phyloP scores from a whole-genome alignment of 2,797 vertebrate genomes.

The Nothura maculosa region DNA sequence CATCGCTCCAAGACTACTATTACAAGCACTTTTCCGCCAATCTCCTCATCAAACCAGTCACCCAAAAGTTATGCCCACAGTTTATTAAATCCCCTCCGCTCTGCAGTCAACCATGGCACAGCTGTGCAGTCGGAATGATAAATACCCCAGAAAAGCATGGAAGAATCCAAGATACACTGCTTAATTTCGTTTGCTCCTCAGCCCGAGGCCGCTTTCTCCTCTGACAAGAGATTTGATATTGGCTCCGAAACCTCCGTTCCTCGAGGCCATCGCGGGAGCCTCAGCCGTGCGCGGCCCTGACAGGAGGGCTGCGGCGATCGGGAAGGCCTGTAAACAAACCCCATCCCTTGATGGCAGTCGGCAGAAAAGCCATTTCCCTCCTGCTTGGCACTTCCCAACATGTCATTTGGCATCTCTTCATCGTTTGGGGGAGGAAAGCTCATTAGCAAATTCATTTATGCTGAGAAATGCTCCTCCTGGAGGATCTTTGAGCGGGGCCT shows the following conservation, averaged over 20 bases:
- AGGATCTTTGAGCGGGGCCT: background rate
- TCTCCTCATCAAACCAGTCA: conserved; percentile 34
- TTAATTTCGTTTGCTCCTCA: conserved; percentile 65
- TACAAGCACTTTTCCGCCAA: background rate
- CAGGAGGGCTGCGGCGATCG: background rate
- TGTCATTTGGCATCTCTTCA: conserved; percentile 31
- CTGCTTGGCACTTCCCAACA: conserved; percentile 34
- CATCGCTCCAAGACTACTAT: background rate
- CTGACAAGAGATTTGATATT: conserved; percentile 37
- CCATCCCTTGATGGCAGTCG: background rate
- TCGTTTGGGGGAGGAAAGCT: background rate
- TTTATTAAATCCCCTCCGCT: conserved; percentile 37
- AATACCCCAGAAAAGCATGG: conserved; percentile 40
- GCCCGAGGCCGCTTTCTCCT: conserved; percentile 37
- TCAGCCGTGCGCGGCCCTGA: background rate
- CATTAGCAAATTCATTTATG: conserved; percentile 43
- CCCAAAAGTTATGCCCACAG: background rate
- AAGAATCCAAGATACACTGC: conserved; percentile 37
- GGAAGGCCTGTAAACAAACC: conserved; percentile 20
- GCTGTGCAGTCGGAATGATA: conserved; percentile 38
- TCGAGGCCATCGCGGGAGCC: conserved; percentile 9
- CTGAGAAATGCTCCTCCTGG: conserved; percentile 14
- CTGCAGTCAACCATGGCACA: background rate
- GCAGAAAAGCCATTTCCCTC: conserved; percentile 47
- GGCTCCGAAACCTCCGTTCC: conserved; percentile 29